Evolutionary conservation across 2,888 invertebrate genomes (phyloP).

Genomic region (Ischnus inquisitorius): DNA sequence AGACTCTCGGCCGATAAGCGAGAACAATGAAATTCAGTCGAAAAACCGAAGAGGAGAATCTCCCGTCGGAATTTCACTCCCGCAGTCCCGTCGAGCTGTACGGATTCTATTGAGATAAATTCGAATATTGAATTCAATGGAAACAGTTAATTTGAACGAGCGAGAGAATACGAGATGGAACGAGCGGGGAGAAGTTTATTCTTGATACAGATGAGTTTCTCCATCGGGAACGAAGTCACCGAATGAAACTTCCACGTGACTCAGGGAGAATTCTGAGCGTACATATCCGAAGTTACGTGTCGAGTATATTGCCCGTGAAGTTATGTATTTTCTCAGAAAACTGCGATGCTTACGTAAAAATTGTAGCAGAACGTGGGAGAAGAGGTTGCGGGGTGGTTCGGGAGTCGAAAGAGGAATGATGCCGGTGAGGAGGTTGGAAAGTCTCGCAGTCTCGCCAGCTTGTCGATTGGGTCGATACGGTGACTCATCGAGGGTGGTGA

Average conservation of each 20-base stretch:
- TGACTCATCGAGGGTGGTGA: conserved; percentile 84
- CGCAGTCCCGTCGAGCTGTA: no score
- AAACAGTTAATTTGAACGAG: background rate
- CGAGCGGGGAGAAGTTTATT: background rate
- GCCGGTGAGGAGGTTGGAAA: conserved; percentile 62
- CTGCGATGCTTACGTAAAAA: conserved; percentile 71
- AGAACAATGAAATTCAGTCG: no score
- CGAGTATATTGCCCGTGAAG: conserved; percentile 73
- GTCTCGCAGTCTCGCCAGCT: conserved; percentile 64
- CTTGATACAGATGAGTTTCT: conserved; percentile 10
- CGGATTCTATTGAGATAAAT: background rate
- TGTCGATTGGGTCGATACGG: conserved; percentile 81
- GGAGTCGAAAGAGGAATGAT: conserved; percentile 53
- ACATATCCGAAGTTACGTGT: conserved; percentile 28
- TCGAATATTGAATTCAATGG: background rate
- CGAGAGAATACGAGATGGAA: background rate
- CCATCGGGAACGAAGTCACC: background rate
- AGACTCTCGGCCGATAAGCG: no score
- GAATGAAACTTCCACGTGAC: conserved; percentile 38
- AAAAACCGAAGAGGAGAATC: no score
- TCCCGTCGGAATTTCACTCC: no score
- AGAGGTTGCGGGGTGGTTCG: conserved; percentile 1
- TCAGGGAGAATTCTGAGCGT: conserved; percentile 33
- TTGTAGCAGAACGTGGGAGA: conserved; percentile 21
- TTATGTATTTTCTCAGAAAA: conserved; percentile 75